Conservation (phyloP, 1,140 invertebrate species). For the Zaprionus ornatus region DNA sequence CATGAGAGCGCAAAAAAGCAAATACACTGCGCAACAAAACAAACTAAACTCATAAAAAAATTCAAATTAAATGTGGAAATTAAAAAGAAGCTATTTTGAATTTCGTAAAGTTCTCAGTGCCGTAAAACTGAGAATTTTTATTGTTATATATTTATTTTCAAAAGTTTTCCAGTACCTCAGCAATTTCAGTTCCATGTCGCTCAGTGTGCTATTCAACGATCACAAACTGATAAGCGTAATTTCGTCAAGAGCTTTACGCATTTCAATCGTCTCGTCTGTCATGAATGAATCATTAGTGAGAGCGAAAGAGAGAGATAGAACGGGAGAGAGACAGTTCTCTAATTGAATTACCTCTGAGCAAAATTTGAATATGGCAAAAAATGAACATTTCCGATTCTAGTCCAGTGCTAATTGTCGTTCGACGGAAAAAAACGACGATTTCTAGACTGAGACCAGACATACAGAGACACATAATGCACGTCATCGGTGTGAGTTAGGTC, state of each 20-base stretch:
- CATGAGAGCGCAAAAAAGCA: neutral
- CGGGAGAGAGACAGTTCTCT: neutral
- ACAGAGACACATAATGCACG: constrained; percentile 35
- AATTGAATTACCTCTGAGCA: constrained; percentile 4
- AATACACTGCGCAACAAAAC: constrained; percentile 7
- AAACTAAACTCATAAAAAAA: neutral
- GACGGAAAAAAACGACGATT: constrained; percentile 3
- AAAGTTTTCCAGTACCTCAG: neutral
- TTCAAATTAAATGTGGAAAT: neutral
- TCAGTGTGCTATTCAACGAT: constrained; percentile 14
- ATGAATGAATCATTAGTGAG: constrained; percentile 64
- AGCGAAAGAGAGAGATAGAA: neutral
- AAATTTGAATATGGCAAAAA: constrained; percentile 1
- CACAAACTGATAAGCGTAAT: constrained; percentile 54
- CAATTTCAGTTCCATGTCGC: neutral
- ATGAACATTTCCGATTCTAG: neutral
- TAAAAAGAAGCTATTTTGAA: neutral
- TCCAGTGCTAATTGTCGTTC: constrained; percentile 26
- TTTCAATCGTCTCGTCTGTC: constrained; percentile 40
- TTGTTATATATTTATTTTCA: neutral
- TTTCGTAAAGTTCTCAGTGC: neutral
- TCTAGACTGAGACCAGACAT: constrained; percentile 30
- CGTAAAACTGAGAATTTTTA: neutral
- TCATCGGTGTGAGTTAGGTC: constrained; percentile 57
- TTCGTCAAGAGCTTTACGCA: constrained; percentile 54